Evolutionary conservation across 2,797 vertebrate species (phyloP), one percentile per base, ranked within the genome.

Genomic region (Hapalemur alaotrensis): DNA sequence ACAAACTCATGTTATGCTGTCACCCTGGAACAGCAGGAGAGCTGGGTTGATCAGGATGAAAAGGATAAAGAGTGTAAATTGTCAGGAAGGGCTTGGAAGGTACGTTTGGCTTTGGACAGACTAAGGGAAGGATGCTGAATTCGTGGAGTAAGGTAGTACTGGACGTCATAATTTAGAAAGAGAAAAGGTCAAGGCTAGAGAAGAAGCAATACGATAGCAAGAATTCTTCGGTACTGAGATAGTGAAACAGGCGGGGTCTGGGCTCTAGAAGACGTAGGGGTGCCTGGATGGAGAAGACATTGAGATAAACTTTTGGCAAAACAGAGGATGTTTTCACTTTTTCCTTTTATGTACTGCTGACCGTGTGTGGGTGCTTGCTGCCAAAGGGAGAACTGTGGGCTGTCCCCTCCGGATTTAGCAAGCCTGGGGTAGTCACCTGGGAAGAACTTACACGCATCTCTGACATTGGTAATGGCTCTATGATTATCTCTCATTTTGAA

Each of bases 331-430:
- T 79, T 83, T 78, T n/a, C 50, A 59, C 7, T 54, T 89, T 89
- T 89, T 85, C 93, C 83, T 89, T 76, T 67, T 91, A 38, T 75
- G 84, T 73, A 4, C 52, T 89, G 72, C 57, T 89, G 80, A 92
- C 38, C 17, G 10, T 13, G 28, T 54, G 35, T 38, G 70, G 20
- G 46, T 54, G n/a, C 87, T 75, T 35, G 48, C 28, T 69, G 69
- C 69, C 79, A 78, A 57, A n/a, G 65, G 32, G 48, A 89, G 48
- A 38, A 1, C 43, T 0, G 3, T 63, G 69, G 35, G 84, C 67
- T 75, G 43, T 86, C 67, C 13, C 75, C 8, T 85, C 69, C 48
- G 32, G 46, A 80, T 8, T 70, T 28, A 70, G 61, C 61, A 41
- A 25, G 48, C 9, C 41, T 28, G 25, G 46, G 83, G 79, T 18